Evolutionary conservation across 1,140 invertebrate genomes (phyloP).

Genomic region (Trichonephila inaurata): DNA sequence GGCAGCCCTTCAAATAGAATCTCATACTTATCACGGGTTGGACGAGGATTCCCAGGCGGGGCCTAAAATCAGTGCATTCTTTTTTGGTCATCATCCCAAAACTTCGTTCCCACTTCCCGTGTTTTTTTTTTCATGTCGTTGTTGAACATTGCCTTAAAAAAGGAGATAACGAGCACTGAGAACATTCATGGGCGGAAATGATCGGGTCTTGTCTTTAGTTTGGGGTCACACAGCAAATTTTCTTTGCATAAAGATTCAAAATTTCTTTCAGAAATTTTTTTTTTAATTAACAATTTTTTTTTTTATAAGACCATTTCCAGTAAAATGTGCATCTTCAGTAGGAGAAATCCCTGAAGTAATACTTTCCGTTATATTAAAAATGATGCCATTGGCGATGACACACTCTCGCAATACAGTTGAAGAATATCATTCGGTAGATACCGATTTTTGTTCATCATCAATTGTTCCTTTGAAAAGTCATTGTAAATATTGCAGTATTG

Average conservation of each 20-base stretch:
- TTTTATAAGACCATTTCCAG: no score
- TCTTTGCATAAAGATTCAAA: background rate
- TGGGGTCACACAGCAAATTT: background rate
- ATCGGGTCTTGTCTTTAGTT: background rate
- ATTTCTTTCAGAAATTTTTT: background rate
- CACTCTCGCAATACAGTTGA: no score
- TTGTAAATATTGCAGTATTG: no score
- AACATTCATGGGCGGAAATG: slow-evolving; percentile 85
- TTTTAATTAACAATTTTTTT: background rate
- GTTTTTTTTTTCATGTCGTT: background rate
- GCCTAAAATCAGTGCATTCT: no score
- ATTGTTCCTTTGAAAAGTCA: no score
- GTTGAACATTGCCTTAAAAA: slow-evolving; percentile 87
- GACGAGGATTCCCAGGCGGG: no score
- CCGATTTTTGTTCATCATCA: no score
- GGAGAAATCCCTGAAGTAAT: no score
- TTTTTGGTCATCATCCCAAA: background rate
- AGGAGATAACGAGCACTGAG: slow-evolving; percentile 86
- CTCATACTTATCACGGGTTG: slow-evolving; percentile 32
- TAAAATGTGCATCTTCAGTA: no score
- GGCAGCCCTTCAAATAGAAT: background rate
- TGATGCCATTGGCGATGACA: no score
- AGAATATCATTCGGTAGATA: no score
- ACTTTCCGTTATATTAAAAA: no score
- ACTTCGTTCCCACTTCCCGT: background rate